Conservation (phyloP, 1,140 invertebrate genomes). For the silkworm (Bombyx mori) region ASM3026992v2 NC_085116.1:3732501-3733000, state of each 20-base stretch:
- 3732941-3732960: slow-evolving; percentile 14
- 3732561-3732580: no score
- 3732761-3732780: slow-evolving; percentile 12
- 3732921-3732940: neutral
- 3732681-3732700: neutral
- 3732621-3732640: neutral
- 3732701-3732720: neutral
- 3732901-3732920: neutral
- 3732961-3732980: slow-evolving; percentile 35
- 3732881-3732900: slow-evolving; percentile 37
- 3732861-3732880: slow-evolving; percentile 67
- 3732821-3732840: slow-evolving; percentile 58
- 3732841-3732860: slow-evolving; percentile 14
- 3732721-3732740: neutral
- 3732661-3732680: neutral
- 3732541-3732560: no score
- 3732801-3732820: slow-evolving; percentile 68
- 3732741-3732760: neutral
- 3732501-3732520: no score
- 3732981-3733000: slow-evolving; percentile 35
- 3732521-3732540: no score
- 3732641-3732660: neutral
- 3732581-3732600: no score
- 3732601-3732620: no score
- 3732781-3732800: slow-evolving; percentile 63